Conservation (phyloP, 2,797 vertebrate genomes). For the Eulemur albifrons region DNA sequence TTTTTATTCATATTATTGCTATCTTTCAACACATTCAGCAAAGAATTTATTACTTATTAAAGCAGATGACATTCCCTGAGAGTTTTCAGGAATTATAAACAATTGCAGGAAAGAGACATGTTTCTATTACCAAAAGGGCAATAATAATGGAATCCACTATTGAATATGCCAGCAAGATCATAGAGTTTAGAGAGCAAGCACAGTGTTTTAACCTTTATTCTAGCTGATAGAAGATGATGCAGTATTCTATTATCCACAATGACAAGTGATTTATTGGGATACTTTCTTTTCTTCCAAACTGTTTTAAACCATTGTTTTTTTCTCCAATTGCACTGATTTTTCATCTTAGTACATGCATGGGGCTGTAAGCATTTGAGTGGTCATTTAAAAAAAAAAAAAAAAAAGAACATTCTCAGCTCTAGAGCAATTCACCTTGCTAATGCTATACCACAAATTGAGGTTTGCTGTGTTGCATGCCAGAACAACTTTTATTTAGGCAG, state of each 20-base stretch:
- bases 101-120: conserved; percentile 70
- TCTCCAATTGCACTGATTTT: conserved; percentile 72
- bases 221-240: conserved; percentile 79
- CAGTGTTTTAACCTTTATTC: conserved; percentile 74
- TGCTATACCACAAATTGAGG: not conserved
- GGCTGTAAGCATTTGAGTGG: conserved; percentile 4
- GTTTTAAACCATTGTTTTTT: conserved; percentile 70
- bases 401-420: conserved; percentile 30
- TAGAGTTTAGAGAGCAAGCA: conserved; percentile 61
- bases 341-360: conserved; percentile 61
- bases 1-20: conserved; percentile 8
- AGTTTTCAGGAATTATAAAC: conserved; percentile 74
- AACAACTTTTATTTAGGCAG: conserved; percentile 34
- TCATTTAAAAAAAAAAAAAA: conserved; percentile 42
- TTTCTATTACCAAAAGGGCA: conserved; percentile 65
- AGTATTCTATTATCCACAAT: conserved; percentile 80
- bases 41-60: conserved; percentile 62
- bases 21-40: conserved; percentile 35
- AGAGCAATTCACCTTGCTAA: conserved; percentile 28
- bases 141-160: not conserved
- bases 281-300: conserved; percentile 78
- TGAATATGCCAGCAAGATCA: conserved; percentile 56
- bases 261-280: conserved; percentile 82
- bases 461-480: not conserved
- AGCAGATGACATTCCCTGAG: conserved; percentile 40